A percentile compares a stretch with the other conserved stretches of the same genome.
phyloP scores from a whole-genome alignment of 2,888 invertebrate species.

The Lysandra coridon region DNA sequence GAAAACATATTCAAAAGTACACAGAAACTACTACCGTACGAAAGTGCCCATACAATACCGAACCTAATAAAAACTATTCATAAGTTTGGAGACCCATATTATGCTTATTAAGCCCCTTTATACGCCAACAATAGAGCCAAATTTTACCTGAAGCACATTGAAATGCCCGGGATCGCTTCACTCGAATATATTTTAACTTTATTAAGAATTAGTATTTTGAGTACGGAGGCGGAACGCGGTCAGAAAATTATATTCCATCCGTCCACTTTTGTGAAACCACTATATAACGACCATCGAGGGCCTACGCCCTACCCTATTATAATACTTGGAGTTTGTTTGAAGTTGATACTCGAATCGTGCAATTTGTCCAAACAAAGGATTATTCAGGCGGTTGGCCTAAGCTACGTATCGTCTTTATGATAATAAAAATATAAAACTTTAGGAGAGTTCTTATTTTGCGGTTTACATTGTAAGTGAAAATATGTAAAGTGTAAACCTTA shows the following conservation, averaged over 20 bases:
- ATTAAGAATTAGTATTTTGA: conserved; percentile 31
- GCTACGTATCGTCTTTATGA: conserved; percentile 18
- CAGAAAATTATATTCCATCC: conserved; percentile 24
- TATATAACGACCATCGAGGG: conserved; percentile 24
- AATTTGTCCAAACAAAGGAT: conserved; percentile 22
- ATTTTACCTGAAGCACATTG: conserved; percentile 34
- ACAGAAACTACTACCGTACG: neutral
- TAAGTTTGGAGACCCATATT: conserved; percentile 28
- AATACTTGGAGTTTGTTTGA: conserved; percentile 23
- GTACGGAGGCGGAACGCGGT: conserved; percentile 14
- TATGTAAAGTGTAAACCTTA: neutral
- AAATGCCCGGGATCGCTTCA: conserved; percentile 35
- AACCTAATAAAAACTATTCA: conserved; percentile 29
- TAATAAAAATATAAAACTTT: conserved; percentile 2
- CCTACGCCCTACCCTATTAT: conserved; percentile 28
- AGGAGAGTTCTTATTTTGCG: neutral
- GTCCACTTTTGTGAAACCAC: conserved; percentile 3
- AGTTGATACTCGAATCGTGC: conserved; percentile 18
- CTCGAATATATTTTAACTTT: conserved; percentile 29
- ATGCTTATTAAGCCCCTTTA: conserved; percentile 31
- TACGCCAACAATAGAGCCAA: conserved; percentile 34
- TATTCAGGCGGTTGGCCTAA: neutral
- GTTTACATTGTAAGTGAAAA: neutral
- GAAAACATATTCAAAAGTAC: conserved; percentile 17
- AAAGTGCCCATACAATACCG: conserved; percentile 7